Conservation (phyloP, 2,113 vertebrate genomes). For the Leucopternis melanops region DNA sequence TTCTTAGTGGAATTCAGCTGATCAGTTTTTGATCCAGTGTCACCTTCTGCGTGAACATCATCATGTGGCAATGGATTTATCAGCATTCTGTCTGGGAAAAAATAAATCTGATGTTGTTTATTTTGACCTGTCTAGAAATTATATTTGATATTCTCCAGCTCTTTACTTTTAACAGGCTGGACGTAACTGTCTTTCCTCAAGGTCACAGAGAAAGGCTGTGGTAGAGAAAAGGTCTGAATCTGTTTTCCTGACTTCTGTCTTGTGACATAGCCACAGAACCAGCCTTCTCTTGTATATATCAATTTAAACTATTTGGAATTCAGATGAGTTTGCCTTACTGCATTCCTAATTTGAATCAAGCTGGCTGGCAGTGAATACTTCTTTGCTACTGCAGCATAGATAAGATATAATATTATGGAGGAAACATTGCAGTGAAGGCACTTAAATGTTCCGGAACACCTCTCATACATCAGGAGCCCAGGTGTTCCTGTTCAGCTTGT, state of each 20-base stretch:
- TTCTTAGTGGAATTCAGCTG: not conserved
- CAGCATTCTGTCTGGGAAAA: not conserved
- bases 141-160: not conserved
- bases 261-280: not conserved
- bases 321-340: conserved; percentile 36
- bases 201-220: not conserved
- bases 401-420: not conserved
- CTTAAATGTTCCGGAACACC: not conserved
- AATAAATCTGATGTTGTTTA: not conserved
- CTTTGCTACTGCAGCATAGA: not conserved
- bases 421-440: not conserved
- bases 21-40: not conserved
- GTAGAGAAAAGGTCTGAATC: not conserved
- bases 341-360: conserved; percentile 39
- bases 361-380: not conserved
- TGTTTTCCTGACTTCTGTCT: not conserved
- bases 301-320: conserved; percentile 52
- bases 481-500: not conserved
- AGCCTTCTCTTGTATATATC: conserved; percentile 5
- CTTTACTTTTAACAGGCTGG: not conserved
- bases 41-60: not conserved
- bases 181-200: not conserved
- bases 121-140: not conserved
- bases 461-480: not conserved
- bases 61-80: not conserved